These are phyloP conservation scores for Muntiacus muntjak DNA, from an alignment of 2,113 vertebrate genomes.

Conservation along the genomic window DNA sequence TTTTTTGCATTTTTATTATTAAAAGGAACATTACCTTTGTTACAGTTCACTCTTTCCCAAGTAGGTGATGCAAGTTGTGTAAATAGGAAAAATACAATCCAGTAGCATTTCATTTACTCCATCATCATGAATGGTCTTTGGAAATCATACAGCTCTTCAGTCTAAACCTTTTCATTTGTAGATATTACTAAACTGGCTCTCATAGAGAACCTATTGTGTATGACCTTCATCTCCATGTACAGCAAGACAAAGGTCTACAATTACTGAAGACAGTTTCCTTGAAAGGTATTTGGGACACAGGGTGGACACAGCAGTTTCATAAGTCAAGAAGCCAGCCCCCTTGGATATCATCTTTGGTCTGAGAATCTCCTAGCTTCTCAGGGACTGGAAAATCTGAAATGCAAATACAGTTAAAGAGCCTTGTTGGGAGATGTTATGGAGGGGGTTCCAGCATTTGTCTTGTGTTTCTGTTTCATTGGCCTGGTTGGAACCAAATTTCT, in stretches of 20 bases:
- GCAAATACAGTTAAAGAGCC: neutral
- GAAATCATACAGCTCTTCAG: slow-evolving; percentile 61
- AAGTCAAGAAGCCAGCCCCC: neutral
- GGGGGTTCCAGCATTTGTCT: neutral
- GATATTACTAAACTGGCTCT: slow-evolving; percentile 47
- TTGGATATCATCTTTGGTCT: neutral
- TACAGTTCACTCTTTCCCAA: slow-evolving; percentile 54
- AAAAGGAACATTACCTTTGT: slow-evolving; percentile 39
- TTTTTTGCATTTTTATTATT: slow-evolving; percentile 28
- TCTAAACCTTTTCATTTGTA: slow-evolving; percentile 43
- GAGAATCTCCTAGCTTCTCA: neutral
- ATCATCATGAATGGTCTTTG: slow-evolving; percentile 43
- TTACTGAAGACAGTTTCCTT: slow-evolving; percentile 46
- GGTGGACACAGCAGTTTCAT: neutral
- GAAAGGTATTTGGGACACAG: slow-evolving; percentile 8
- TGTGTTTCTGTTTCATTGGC: neutral
- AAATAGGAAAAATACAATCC: slow-evolving; percentile 65
- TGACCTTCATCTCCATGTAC: neutral
- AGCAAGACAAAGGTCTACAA: slow-evolving; percentile 17
- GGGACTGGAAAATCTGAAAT: too few relatives aligned
- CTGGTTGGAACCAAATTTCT: neutral
- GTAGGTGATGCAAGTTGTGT: slow-evolving; percentile 69
- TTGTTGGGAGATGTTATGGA: neutral
- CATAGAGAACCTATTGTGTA: slow-evolving; percentile 44
- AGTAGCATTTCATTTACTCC: slow-evolving; percentile 73